Evolutionary conservation across 2,888 invertebrate genomes (phyloP), one percentile per base, ranked within the genome.

Genomic region (Trichogramma dendrolimi): DNA sequence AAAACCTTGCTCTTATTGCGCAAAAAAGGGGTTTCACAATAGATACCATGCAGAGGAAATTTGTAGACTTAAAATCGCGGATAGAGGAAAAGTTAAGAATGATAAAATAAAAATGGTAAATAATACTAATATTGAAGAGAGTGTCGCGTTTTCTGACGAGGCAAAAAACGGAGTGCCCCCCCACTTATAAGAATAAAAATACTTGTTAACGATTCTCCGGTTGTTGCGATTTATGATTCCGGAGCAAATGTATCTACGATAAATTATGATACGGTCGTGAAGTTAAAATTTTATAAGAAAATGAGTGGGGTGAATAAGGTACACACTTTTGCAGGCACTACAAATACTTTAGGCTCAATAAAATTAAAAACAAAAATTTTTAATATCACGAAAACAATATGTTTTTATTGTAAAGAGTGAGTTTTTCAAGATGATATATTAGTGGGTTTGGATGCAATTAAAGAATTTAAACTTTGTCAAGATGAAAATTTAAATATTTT

Each of bases 391-490:
- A n/a, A 60, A 46, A 41, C 48, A 8, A 53, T 62, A 59, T 10
- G 27, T 11, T 49, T 65, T 40, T 39, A 62, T 65, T 39, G 50
- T 61, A 10, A 62, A 67, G 55, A 64, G 53, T 39, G 47, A 61
- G 4, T 46, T 38, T 27, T 61, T 64, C 55, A 57, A 42, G 60
- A 61, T 8, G 66, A 66, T 58, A 8, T 65, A 55, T 57, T 64
- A 39, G 40, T 64, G 42, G 67, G 65, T 7, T 52, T 67, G 54
- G 64, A 67, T 41, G 27, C 40, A 11, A 65, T 67, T 40, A 62
- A 58, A 55, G 11, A 46, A 54, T 67, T 67, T 48, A 60, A 58
- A 63, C 11, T 67, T 4, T 59, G 64, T 40, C 67, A 67, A 61
- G 48, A 67, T 56, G 60, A 67, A 63, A 64, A 67, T 56, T 59